These are phyloP conservation scores for Naja naja DNA, from an alignment of 2,113 vertebrate genomes.

Conservation along the genomic window DNA sequence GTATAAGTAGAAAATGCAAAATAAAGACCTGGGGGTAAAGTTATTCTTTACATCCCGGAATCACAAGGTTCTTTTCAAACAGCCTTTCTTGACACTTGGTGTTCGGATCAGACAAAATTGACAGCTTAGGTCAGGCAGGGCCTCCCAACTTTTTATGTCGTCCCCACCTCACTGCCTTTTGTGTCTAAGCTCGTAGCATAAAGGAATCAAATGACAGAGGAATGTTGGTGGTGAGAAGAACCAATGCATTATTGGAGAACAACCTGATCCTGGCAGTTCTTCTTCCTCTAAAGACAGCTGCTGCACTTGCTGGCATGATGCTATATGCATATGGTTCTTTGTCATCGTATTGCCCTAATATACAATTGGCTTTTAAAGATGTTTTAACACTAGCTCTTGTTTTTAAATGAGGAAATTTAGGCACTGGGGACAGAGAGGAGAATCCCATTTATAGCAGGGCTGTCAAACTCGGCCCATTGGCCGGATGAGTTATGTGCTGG, in stretches of 20 bases:
- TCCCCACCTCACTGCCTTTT: not conserved
- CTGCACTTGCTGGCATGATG: constrained; percentile 5
- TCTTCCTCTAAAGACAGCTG: not conserved
- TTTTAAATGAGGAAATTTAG: not conserved
- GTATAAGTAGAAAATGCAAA: constrained; percentile 5
- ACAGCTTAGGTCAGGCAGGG: not conserved
- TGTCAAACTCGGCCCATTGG: no score
- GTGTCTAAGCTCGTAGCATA: not conserved
- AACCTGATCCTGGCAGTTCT: constrained; percentile 23
- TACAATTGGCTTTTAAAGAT: not conserved
- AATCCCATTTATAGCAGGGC: not conserved
- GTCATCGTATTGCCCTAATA: constrained; percentile 1
- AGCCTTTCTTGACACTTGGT: not conserved
- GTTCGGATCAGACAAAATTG: constrained; percentile 29
- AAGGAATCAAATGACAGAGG: constrained; percentile 6
- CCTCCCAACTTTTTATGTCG: constrained; percentile 3
- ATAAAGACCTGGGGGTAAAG: not conserved
- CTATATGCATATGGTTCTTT: constrained; percentile 1
- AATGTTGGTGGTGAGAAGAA: not conserved
- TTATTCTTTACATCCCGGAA: constrained; percentile 5
- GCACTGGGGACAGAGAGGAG: not conserved
- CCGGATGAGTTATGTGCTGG: no score
- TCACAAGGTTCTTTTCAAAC: not conserved
- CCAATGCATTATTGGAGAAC: not conserved
- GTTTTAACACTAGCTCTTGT: not conserved